Percentiles rank a stretch among this genome's conserved stretches.
These are phyloP conservation scores for Heliconius ethilla DNA, from an alignment of 2,888 invertebrate species.

Conservation along the genomic window DNA sequence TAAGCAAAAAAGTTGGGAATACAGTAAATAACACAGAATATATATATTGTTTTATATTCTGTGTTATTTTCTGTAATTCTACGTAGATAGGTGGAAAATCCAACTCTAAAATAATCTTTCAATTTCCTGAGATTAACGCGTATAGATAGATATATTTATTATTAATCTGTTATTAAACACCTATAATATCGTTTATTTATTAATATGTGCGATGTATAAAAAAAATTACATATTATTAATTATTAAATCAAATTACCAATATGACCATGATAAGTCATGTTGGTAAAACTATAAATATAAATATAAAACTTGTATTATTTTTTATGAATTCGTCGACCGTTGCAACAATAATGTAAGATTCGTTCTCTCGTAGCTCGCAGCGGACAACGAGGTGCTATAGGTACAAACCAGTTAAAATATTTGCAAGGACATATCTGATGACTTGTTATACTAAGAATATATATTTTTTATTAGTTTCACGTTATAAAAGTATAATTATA, in stretches of 20 bases:
- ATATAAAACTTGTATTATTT: conserved; percentile 21
- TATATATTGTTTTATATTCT: too few relatives aligned
- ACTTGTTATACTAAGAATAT: conserved; percentile 45
- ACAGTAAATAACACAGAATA: not conserved
- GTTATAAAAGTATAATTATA: not conserved
- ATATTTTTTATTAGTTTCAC: not conserved
- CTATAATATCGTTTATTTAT: not conserved
- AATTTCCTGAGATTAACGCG: not conserved
- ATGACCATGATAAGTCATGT: conserved; percentile 40
- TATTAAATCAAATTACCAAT: conserved; percentile 28
- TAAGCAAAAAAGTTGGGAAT: not conserved
- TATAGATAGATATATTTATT: not conserved
- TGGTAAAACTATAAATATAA: conserved; percentile 28
- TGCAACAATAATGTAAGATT: conserved; percentile 36
- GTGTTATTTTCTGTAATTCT: too few relatives aligned
- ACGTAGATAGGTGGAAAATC: not conserved
- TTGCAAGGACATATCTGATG: conserved; percentile 55
- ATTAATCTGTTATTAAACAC: not conserved
- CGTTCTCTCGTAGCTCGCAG: conserved; percentile 41
- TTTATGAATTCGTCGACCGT: conserved; percentile 10
- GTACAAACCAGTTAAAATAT: conserved; percentile 56
- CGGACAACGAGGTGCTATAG: conserved; percentile 47
- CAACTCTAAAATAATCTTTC: too few relatives aligned
- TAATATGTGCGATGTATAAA: not conserved
- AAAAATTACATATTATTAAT: not conserved